A percentile compares a stretch with the other conserved stretches of the same genome.
Evolutionary conservation across 2,888 invertebrate genomes (phyloP).

Genomic region (Diabrotica balteata): DNA sequence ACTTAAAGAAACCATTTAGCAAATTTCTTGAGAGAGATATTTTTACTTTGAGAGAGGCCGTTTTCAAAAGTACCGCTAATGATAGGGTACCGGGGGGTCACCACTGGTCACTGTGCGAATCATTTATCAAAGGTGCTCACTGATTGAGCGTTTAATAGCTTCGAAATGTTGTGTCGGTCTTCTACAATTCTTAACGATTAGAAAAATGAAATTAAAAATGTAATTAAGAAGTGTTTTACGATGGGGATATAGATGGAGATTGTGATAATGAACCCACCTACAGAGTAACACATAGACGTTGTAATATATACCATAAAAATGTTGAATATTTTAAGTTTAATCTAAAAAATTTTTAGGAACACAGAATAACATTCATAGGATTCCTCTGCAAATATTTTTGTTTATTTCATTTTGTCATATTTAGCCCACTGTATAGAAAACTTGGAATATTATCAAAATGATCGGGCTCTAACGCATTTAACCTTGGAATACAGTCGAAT

Average conservation of each 20-base stretch:
- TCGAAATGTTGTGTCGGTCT: constrained; percentile 20
- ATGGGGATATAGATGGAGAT: too few relatives aligned
- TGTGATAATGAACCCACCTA: too few relatives aligned
- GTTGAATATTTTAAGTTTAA: too few relatives aligned
- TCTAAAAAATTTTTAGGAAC: too few relatives aligned
- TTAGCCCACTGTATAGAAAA: too few relatives aligned
- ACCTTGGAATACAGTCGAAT: too few relatives aligned
- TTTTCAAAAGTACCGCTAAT: constrained; percentile 56
- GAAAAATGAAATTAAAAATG: not conserved
- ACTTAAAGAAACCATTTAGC: constrained; percentile 29
- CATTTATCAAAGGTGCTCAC: constrained; percentile 53
- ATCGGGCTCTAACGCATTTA: too few relatives aligned
- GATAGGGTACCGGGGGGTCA: constrained; percentile 53
- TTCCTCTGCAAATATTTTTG: too few relatives aligned
- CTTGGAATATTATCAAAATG: too few relatives aligned
- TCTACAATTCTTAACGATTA: not conserved
- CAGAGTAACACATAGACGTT: not conserved
- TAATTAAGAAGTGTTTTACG: too few relatives aligned
- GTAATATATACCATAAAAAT: not conserved
- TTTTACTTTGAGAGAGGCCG: constrained; percentile 35
- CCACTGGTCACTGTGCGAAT: constrained; percentile 51
- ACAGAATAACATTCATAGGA: too few relatives aligned
- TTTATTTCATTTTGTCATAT: too few relatives aligned
- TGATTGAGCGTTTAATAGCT: constrained; percentile 46
- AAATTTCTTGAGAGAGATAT: constrained; percentile 32